Evolutionary conservation across 2,113 vertebrate species (phyloP), one percentile per base, ranked within the genome.

Genomic region (Chaetorhynchus papuensis): DNA sequence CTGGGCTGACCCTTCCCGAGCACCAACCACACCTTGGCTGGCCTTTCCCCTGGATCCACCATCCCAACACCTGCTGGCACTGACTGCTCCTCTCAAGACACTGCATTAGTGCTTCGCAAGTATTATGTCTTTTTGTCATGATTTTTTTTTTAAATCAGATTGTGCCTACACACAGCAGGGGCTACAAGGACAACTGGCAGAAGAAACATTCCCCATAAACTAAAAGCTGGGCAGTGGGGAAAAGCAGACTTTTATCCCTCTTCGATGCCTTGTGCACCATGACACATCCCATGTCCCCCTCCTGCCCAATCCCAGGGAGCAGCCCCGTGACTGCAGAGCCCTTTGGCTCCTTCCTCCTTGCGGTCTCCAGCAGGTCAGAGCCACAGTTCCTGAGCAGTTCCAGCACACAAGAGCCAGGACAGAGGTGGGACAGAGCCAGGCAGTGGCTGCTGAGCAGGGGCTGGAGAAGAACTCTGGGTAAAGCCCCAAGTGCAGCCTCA

Each of bases 371-470:
- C 49, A 42, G 49, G 2, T 4, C 37, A 81, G 52, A 49, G 66
- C 26, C 22, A 6, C 68, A 19, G 21, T 0, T 12, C 19, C 56
- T 0, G n/a, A 15, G 50, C 63, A 60, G n/a, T 0, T 21, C 14
- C 76, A 42, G 49, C 35, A 27, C 47, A 10, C 0, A 6, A 16
- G n/a, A 56, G 39, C 13, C 1, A 3, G 56, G 41, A 28, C 10
- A 19, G 49, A 16, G 60, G 18, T 1, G 1, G 57, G 50, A 15
- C 22, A 41, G 44, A 50, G 54, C 14, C 2, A 7, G 23, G 47
- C 30, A 56, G n/a, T 3, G 49, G 59, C 65, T 70, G 53, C 71
- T 26, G 53, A 39, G 50, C 26, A 7, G 2, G 52, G 59, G 15
- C 78, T 41, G 87, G 11, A 12, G 35, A 13, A 4, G 37, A 57